Evolutionary conservation across 2,888 invertebrate species (phyloP).

Genomic region (Morpho helenor): DNA sequence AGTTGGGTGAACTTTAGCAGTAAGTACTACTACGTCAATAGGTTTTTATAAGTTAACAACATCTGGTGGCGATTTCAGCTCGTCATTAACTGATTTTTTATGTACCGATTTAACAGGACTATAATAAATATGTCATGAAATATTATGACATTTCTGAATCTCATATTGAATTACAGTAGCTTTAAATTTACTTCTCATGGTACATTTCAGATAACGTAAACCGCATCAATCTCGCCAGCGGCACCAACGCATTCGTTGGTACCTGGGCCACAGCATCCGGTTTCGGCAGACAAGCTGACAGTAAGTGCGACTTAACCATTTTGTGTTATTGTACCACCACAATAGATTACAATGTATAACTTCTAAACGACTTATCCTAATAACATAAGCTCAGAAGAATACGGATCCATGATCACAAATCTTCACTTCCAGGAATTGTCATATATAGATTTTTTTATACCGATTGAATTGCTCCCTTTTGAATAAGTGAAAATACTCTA

Average conservation of each 20-base stretch:
- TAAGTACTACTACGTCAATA: conserved; percentile 20
- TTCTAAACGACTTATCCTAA: neutral
- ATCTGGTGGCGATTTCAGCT: too few species aligned
- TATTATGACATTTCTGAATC: neutral
- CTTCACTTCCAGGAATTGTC: neutral
- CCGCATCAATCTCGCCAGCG: conserved; percentile 28
- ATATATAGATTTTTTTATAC: too few species aligned
- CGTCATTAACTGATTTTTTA: neutral
- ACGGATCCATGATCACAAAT: neutral
- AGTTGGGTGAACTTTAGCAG: conserved; percentile 27
- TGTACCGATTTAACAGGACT: neutral
- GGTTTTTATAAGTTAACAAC: too few species aligned
- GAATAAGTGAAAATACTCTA: too few species aligned
- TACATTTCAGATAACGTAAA: conserved; percentile 27
- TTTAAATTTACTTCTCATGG: neutral
- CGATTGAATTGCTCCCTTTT: too few species aligned
- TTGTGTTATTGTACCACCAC: neutral
- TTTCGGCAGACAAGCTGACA: conserved; percentile 31
- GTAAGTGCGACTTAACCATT: conserved; percentile 17
- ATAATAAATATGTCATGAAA: too few species aligned
- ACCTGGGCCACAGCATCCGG: conserved; percentile 32
- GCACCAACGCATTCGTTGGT: conserved; percentile 29
- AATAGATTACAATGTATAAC: neutral
- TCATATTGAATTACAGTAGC: neutral
- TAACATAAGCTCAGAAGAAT: neutral